phyloP scores from a whole-genome alignment of 2,888 invertebrate genomes.

The Orthosia gothica region DNA sequence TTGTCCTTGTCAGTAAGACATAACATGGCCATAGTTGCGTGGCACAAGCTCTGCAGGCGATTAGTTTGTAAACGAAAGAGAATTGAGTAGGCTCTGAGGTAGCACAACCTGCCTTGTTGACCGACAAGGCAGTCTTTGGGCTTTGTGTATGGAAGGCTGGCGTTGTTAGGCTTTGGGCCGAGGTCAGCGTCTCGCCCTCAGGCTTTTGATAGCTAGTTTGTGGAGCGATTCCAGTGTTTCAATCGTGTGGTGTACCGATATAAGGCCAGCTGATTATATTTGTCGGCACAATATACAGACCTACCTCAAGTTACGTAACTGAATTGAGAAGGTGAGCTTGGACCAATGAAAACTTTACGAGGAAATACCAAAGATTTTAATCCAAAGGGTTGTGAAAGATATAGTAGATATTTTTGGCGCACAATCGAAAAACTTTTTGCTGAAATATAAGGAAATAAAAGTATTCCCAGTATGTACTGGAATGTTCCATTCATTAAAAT shows the following conservation, averaged over 20 bases:
- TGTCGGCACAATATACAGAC: neutral
- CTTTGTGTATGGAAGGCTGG: conserved; percentile 41
- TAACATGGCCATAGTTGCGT: conserved; percentile 63
- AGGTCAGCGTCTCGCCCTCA: conserved; percentile 32
- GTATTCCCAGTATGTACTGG: neutral
- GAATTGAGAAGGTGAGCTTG: neutral
- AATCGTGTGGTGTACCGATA: conserved; percentile 26
- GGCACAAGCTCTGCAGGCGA: conserved; percentile 50
- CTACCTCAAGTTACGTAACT: neutral
- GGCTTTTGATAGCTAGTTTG: conserved; percentile 45
- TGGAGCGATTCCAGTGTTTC: conserved; percentile 15
- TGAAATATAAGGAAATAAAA: neutral
- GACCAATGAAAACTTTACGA: neutral
- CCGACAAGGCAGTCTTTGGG: conserved; percentile 30
- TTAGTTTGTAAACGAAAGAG: conserved; percentile 62
- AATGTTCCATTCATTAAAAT: conserved; percentile 5
- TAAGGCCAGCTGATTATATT: neutral
- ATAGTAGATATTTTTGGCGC: neutral
- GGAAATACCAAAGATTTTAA: neutral
- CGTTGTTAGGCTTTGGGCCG: conserved; percentile 29
- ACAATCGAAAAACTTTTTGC: neutral
- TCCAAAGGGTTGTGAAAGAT: neutral
- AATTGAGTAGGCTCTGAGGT: conserved; percentile 50
- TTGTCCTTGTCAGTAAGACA: conserved; percentile 70
- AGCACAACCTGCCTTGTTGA: conserved; percentile 40